Base-by-base conservation (phyloP, 2,797 vertebrate genomes). In the Manis javanica region DNA sequence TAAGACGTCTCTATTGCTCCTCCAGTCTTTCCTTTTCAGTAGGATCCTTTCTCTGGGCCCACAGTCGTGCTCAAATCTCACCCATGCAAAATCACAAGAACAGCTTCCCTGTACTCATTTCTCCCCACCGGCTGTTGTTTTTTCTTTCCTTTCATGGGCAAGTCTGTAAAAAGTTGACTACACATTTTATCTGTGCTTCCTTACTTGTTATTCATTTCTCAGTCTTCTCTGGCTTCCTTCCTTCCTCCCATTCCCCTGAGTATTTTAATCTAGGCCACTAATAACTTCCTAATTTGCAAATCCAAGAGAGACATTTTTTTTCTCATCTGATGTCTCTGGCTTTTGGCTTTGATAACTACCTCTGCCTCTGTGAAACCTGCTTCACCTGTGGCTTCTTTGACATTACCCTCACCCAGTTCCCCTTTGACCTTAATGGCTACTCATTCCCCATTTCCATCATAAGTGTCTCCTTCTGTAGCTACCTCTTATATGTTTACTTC, bases 311-410 rank as follows among this genome's bases (percentile, higher is more conserved):
- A 15, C 31, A 29, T 8, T 79, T 57, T 71, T 90, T 69, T 37
- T 86, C 78, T 75, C 92, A 21, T 75, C 53, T 87, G 96, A 92
- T 68, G 68, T 94, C 75, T 82, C 31, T 68, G 82, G 72, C 74
- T 79, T 90, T 78, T 90, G 83, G 75, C 87, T 93, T 90, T 94
- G 85, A 64, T 74, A 92, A 90, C 75, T 81, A 92, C 96, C 97
- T 97, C 96, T 10, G 16, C 79, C 49, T 90, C 59, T 66, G 51
- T 37, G 71, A 93, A 93, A 64, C 23, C 24, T 68, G 42, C 75
- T 94, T 86, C 0, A 39, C 29, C 23, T 31, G 82, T 34, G 86
- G 82, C 68, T 94, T 78, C 87, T 90, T 68, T 34, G 61, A 93
- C 63, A 49, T 68, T n/a, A 6, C 39, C 16, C 57, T 87, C 24